phyloP scores from a whole-genome alignment of 2,888 invertebrate species.

The Mythimna loreyi region DNA sequence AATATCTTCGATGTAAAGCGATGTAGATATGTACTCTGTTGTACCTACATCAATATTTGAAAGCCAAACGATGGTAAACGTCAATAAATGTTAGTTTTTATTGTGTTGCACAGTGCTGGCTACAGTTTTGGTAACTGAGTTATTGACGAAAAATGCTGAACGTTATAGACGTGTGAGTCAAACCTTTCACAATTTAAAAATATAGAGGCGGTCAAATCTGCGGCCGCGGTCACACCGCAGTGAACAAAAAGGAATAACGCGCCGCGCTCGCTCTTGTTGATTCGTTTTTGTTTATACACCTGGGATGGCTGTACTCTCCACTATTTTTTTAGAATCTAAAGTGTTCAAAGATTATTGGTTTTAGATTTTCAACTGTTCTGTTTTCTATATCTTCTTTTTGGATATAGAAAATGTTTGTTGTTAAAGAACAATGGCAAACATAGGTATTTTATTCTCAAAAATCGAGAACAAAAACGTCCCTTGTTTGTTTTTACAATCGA shows the following conservation, averaged over 20 bases:
- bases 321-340: slow-evolving; percentile 1
- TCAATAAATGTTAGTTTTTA: slow-evolving; percentile 7
- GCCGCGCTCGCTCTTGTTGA: slow-evolving; percentile 38
- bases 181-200: slow-evolving; percentile 52
- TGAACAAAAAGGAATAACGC: slow-evolving; percentile 44
- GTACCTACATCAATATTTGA: not conserved
- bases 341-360: not conserved
- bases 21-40: not conserved
- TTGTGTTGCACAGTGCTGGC: not conserved
- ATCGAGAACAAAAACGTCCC: too few relatives aligned
- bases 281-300: slow-evolving; percentile 57
- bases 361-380: not conserved
- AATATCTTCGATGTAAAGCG: slow-evolving; percentile 24
- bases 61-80: not conserved
- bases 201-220: slow-evolving; percentile 25
- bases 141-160: slow-evolving; percentile 30
- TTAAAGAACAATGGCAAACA: not conserved
- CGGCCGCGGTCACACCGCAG: slow-evolving; percentile 29
- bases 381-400: not conserved
- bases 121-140: slow-evolving; percentile 26
- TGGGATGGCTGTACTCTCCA: not conserved
- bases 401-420: not conserved
- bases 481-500: not conserved
- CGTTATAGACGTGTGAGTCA: slow-evolving; percentile 15
- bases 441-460: not conserved